Evolutionary conservation across 1,140 invertebrate species (phyloP).

Genomic region (Watersipora subatra): DNA sequence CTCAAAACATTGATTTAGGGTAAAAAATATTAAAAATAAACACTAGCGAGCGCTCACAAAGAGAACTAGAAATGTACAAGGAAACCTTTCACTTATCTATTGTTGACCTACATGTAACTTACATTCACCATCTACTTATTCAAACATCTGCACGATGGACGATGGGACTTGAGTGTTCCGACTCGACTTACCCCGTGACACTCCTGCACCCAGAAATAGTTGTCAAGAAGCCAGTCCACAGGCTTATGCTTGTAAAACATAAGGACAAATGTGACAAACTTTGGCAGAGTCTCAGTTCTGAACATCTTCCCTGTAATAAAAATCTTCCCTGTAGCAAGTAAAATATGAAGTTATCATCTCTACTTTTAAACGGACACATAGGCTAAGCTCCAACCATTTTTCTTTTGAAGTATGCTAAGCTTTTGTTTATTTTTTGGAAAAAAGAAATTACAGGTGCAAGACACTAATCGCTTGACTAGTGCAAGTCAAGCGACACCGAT

Average conservation of each 20-base stretch:
- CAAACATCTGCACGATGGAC: too few species aligned
- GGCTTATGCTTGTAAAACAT: conserved; percentile 92
- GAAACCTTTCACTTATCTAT: too few species aligned
- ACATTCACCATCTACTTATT: too few species aligned
- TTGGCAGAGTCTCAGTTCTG: conserved; percentile 70
- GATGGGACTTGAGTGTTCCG: too few species aligned
- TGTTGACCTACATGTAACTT: too few species aligned
- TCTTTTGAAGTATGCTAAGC: neutral
- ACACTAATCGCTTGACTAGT: neutral
- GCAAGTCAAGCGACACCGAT: neutral
- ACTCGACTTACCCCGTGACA: conserved; percentile 48
- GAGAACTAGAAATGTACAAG: too few species aligned
- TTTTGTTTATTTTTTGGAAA: neutral
- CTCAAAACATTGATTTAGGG: too few species aligned
- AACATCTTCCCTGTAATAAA: conserved; percentile 71
- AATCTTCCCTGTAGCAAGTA: neutral
- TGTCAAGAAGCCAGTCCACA: conserved; percentile 87
- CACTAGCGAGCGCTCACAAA: too few species aligned
- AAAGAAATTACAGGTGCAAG: neutral
- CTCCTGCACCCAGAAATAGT: conserved; percentile 76
- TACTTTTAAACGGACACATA: neutral
- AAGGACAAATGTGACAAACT: conserved; percentile 80
- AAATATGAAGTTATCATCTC: neutral
- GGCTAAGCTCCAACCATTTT: neutral
- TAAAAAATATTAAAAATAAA: too few species aligned